Evolutionary conservation across 1,140 invertebrate species (phyloP).

Genomic region (Procambarus clarkii): DNA sequence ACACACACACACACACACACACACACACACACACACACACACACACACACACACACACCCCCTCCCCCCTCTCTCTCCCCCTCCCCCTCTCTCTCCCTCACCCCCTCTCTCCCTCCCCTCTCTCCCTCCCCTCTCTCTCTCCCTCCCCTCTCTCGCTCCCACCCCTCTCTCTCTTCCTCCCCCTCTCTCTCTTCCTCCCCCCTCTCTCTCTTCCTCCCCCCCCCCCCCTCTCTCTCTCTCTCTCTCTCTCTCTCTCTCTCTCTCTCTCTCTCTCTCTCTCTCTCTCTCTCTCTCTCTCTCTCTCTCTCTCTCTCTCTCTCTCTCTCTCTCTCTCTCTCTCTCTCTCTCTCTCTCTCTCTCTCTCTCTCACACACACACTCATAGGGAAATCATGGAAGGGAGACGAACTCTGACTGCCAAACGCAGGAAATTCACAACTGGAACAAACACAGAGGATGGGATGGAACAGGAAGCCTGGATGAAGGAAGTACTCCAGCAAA

Average conservation of each 20-base stretch:
- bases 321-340: constrained; percentile 9
- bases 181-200: not conserved
- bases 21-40: too few relatives aligned
- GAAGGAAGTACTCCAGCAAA: too few relatives aligned
- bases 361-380: constrained; percentile 3
- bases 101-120: not conserved
- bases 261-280: constrained; percentile 5
- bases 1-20: not conserved
- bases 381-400: too few relatives aligned
- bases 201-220: not conserved
- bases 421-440: too few relatives aligned
- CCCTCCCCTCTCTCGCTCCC: not conserved
- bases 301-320: constrained; percentile 9
- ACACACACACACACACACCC: too few relatives aligned
- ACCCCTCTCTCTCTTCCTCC: not conserved
- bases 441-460: too few relatives aligned
- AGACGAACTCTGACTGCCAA: too few relatives aligned
- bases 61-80: not conserved
- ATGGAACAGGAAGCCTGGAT: too few relatives aligned
- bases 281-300: constrained; percentile 9
- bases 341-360: constrained; percentile 9
- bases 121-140: not conserved
- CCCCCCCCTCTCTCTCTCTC: not conserved
- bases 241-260: constrained; percentile 9
- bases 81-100: not conserved